Evolutionary conservation across 2,888 invertebrate genomes (phyloP).

Genomic region (Volucella inflata): DNA sequence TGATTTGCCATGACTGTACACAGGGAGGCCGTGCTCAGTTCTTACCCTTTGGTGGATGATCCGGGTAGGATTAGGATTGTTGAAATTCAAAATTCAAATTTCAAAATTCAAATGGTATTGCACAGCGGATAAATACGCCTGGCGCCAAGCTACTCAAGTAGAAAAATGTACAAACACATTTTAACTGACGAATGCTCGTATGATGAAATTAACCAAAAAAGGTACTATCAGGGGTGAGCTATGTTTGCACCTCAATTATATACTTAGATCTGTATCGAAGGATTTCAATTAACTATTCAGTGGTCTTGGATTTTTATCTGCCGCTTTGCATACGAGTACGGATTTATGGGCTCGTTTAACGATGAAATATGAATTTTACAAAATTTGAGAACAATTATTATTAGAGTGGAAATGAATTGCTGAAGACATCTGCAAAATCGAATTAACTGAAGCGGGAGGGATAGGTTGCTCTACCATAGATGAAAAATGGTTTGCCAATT

Average conservation of each 20-base stretch:
- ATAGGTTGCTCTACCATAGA: too few relatives aligned
- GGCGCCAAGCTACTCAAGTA: slow-evolving; percentile 55
- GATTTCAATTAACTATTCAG: slow-evolving; percentile 5
- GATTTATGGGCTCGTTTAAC: too few relatives aligned
- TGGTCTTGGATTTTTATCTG: too few relatives aligned
- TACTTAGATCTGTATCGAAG: slow-evolving; percentile 33
- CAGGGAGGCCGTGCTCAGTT: not conserved
- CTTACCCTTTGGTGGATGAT: slow-evolving; percentile 62
- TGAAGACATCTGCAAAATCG: too few relatives aligned
- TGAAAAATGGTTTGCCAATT: too few relatives aligned
- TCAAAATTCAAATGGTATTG: not conserved
- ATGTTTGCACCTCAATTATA: slow-evolving; percentile 60
- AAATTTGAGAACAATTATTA: too few relatives aligned
- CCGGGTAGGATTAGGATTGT: slow-evolving; percentile 57
- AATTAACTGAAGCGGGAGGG: too few relatives aligned
- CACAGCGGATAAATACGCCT: slow-evolving; percentile 32
- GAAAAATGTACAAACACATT: slow-evolving; percentile 36
- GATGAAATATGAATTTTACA: too few relatives aligned
- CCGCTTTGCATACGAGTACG: too few relatives aligned
- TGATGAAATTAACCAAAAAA: slow-evolving; percentile 5
- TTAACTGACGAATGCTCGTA: slow-evolving; percentile 23
- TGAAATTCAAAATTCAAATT: slow-evolving; percentile 20
- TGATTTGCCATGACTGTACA: not conserved
- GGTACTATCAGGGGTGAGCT: slow-evolving; percentile 2
- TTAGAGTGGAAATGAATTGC: too few relatives aligned